Conservation (phyloP, 2,797 vertebrate genomes). For the Huso huso region DNA sequence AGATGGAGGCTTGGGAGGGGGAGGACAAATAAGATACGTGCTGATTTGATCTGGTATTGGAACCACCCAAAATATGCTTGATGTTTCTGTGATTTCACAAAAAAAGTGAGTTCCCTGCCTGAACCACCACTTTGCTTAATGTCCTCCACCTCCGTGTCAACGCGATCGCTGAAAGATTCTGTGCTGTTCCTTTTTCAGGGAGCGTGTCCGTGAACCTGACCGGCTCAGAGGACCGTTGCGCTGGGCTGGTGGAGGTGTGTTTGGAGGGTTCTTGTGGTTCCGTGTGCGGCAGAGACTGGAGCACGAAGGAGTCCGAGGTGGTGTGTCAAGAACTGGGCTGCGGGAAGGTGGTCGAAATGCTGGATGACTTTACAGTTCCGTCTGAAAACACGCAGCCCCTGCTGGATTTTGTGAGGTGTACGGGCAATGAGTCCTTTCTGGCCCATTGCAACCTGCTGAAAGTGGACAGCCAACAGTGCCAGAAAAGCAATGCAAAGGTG, state of each 20-base stretch:
- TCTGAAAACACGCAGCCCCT: accelerated
- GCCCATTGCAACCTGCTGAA: slow-evolving; percentile 28
- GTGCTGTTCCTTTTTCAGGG: slow-evolving; percentile 6
- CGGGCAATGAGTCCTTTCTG: accelerated
- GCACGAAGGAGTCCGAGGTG: accelerated
- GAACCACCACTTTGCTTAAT: too few species aligned
- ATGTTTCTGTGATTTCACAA: too few species aligned
- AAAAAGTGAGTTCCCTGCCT: too few species aligned
- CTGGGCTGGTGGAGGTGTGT: slow-evolving; percentile 32
- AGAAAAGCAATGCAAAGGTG: too few species aligned
- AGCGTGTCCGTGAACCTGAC: slow-evolving; percentile 1
- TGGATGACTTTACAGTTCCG: accelerated
- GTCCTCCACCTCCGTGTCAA: too few species aligned
- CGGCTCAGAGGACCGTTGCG: slow-evolving; percentile 25
- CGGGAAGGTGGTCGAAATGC: accelerated
- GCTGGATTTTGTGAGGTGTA: slow-evolving; percentile 27
- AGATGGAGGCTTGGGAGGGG: too few species aligned
- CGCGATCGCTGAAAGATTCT: too few species aligned
- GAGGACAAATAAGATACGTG: too few species aligned
- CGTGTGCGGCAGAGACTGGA: slow-evolving; percentile 38
- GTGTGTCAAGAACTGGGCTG: slow-evolving; percentile 39
- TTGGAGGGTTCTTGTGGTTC: accelerated
- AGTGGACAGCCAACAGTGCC: not conserved
- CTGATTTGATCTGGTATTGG: too few species aligned
- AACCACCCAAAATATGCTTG: too few species aligned